phyloP scores from a whole-genome alignment of 2,888 invertebrate species.

The Octonoba sinensis region DNA sequence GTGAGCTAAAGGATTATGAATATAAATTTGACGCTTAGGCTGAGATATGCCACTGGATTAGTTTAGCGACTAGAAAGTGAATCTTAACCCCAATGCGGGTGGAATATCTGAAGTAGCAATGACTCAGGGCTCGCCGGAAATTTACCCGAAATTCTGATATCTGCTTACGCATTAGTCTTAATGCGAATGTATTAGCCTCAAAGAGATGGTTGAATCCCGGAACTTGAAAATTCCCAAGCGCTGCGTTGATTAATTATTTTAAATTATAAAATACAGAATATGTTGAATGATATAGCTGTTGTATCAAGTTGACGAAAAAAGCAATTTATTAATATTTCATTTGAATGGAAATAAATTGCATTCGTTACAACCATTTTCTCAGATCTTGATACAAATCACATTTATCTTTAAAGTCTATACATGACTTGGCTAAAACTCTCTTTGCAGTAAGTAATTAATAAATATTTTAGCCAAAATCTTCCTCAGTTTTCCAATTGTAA shows the following conservation, averaged over 20 bases:
- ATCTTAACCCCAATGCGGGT: conserved; percentile 25
- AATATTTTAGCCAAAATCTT: no score
- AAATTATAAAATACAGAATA: not conserved
- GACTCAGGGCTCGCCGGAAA: not conserved
- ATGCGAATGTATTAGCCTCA: conserved; percentile 30
- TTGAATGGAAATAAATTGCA: no score
- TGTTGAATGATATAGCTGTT: not conserved
- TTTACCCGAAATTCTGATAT: conserved; percentile 9
- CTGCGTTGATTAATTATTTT: conserved; percentile 22
- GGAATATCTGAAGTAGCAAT: not conserved
- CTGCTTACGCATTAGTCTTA: conserved; percentile 29
- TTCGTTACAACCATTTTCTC: no score
- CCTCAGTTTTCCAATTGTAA: no score
- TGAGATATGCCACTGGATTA: conserved; percentile 50
- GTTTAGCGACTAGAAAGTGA: conserved; percentile 19
- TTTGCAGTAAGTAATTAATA: no score
- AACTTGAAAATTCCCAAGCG: conserved; percentile 16
- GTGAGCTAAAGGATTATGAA: conserved; percentile 43
- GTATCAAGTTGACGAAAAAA: not conserved
- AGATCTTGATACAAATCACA: no score
- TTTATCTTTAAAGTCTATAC: no score
- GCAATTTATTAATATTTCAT: not conserved
- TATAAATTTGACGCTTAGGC: conserved; percentile 50
- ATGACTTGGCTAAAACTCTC: no score
- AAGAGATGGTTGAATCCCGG: not conserved